These are phyloP conservation scores for Lacerta bilineata DNA, from an alignment of 2,797 vertebrate genomes.

Conservation along the genomic window DNA sequence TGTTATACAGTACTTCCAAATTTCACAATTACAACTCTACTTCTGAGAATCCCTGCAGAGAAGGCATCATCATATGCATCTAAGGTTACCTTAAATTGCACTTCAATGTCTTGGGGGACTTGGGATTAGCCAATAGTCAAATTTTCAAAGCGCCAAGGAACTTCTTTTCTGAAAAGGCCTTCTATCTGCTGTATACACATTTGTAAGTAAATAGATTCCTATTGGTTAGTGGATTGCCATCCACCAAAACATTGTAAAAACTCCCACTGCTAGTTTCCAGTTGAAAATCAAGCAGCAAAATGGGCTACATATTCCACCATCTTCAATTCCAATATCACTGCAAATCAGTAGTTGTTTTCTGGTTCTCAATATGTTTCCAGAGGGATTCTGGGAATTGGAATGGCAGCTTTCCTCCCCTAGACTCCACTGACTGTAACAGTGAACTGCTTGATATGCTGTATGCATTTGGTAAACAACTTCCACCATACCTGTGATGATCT, in stretches of 20 bases:
- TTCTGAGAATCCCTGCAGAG: background rate
- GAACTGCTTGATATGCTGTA: background rate
- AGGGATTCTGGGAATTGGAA: background rate
- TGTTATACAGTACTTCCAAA: background rate
- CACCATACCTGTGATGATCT: slow-evolving; percentile 93
- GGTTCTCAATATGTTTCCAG: background rate
- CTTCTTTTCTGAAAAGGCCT: background rate
- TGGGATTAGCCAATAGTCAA: background rate
- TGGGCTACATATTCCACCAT: background rate
- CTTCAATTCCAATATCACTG: background rate
- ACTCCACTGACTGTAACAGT: background rate
- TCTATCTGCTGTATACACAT: background rate
- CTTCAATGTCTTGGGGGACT: background rate
- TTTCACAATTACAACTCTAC: background rate
- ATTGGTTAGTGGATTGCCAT: background rate
- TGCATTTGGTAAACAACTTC: background rate
- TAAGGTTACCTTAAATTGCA: background rate
- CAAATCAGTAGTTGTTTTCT: background rate
- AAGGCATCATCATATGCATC: background rate
- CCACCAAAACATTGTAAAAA: background rate
- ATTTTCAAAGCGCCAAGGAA: background rate
- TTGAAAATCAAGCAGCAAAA: background rate
- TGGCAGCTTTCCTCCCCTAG: background rate
- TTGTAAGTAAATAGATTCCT: background rate
- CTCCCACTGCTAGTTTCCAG: background rate